Percentiles rank a stretch among this genome's conserved stretches.
phyloP scores from a whole-genome alignment of 2,797 vertebrate species.

The Platalea minor region DNA sequence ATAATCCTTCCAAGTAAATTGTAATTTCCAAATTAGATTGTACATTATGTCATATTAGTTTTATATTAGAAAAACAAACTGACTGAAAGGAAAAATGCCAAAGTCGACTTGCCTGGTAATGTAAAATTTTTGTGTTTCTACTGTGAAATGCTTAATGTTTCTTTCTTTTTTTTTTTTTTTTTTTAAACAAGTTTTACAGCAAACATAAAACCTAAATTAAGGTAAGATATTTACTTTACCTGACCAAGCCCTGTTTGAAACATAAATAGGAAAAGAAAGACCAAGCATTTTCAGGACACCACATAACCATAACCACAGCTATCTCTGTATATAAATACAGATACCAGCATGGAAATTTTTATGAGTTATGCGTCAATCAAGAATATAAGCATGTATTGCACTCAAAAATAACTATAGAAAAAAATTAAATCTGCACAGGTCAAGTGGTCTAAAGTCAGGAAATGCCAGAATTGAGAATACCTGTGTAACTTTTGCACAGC shows the following conservation, averaged over 20 bases:
- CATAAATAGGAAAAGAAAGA: background rate
- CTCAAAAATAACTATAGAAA: background rate
- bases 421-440: background rate
- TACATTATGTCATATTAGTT: constrained; percentile 88
- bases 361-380: background rate
- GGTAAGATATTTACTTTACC: constrained; percentile 48
- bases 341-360: background rate
- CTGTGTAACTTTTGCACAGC: background rate
- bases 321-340: constrained; percentile 23
- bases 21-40: constrained; percentile 88
- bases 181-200: constrained; percentile 39
- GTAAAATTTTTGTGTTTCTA: constrained; percentile 62
- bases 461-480: background rate
- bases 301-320: constrained; percentile 23
- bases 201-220: constrained; percentile 66
- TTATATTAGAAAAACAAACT: constrained; percentile 86
- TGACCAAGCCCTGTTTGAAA: constrained; percentile 29
- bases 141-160: constrained; percentile 56
- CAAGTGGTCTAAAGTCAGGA: background rate
- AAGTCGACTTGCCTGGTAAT: constrained; percentile 67
- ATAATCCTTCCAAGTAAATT: constrained; percentile 82
- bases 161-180: background rate
- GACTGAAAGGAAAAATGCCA: constrained; percentile 79
- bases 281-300: background rate
- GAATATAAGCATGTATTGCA: background rate